Conservation (phyloP, 2,888 invertebrate genomes). For the Morpho achilles region DNA sequence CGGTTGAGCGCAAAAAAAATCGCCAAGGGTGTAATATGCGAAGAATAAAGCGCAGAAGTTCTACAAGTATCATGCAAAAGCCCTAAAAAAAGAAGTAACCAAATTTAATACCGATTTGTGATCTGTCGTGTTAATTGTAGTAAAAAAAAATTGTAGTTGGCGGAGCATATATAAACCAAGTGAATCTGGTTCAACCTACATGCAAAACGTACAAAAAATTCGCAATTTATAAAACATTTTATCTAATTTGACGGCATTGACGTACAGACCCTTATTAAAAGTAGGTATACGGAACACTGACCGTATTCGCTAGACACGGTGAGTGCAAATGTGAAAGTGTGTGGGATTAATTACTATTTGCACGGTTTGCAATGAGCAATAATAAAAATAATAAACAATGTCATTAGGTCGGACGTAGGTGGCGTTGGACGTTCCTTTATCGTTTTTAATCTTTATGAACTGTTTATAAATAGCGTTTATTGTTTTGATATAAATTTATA, state of each 20-base stretch:
- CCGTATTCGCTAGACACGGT: conserved; percentile 44
- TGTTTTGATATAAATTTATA: too few relatives aligned
- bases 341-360: conserved; percentile 66
- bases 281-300: conserved; percentile 56
- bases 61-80: too few relatives aligned
- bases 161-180: conserved; percentile 2
- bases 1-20: too few relatives aligned
- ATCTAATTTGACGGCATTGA: conserved; percentile 5
- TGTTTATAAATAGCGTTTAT: conserved; percentile 17
- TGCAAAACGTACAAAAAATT: neutral
- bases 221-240: conserved; percentile 7
- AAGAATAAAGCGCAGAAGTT: too few relatives aligned
- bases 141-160: neutral
- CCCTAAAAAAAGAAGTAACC: too few relatives aligned
- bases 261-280: conserved; percentile 29
- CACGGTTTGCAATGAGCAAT: conserved; percentile 45
- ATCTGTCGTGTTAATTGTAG: neutral
- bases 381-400: conserved; percentile 63
- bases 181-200: conserved; percentile 5
- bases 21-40: too few relatives aligned
- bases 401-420: conserved; percentile 58
- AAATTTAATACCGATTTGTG: too few relatives aligned
- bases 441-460: conserved; percentile 24
- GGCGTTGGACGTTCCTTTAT: conserved; percentile 24
- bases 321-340: conserved; percentile 57